These are phyloP conservation scores for Canis aureus DNA, from an alignment of 2,113 vertebrate genomes.

Conservation along the genomic window DNA sequence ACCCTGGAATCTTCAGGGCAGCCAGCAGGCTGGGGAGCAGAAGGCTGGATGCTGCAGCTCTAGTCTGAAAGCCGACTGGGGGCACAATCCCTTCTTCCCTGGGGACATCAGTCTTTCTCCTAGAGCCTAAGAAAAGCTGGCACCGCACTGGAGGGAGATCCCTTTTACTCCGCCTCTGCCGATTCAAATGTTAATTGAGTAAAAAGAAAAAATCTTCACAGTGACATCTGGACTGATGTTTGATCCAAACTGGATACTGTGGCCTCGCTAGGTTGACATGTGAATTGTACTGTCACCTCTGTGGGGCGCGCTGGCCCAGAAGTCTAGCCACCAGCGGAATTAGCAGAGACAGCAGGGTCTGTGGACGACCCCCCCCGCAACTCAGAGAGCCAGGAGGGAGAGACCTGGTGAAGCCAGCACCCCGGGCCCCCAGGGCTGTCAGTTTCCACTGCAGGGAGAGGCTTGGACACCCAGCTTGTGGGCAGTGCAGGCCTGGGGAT, in stretches of 20 bases:
- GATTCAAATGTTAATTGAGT: background rate
- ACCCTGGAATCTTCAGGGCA: background rate
- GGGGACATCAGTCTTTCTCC: background rate
- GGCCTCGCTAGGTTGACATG: background rate
- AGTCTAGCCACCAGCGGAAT: rapidly evolving
- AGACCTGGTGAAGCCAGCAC: background rate
- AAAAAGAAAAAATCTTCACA: background rate
- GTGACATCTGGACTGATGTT: background rate
- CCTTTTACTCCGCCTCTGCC: background rate
- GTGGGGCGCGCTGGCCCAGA: background rate
- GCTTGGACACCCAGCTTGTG: background rate
- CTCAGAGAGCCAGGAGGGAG: background rate
- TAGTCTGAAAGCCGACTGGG: rapidly evolving
- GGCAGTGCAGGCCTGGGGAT: background rate
- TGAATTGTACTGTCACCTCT: background rate
- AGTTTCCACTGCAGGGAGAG: background rate
- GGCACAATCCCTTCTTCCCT: background rate
- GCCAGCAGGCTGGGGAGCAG: too few species aligned
- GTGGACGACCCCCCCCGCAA: rapidly evolving
- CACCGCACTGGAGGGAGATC: background rate
- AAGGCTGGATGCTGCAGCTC: background rate
- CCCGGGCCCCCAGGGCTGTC: background rate
- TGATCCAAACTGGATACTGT: background rate
- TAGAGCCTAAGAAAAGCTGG: background rate
- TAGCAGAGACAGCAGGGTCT: too few species aligned